A percentile compares a stretch with the other conserved stretches of the same genome.
Evolutionary conservation across 2,113 vertebrate genomes (phyloP).

Genomic region (Papio anubis): DNA sequence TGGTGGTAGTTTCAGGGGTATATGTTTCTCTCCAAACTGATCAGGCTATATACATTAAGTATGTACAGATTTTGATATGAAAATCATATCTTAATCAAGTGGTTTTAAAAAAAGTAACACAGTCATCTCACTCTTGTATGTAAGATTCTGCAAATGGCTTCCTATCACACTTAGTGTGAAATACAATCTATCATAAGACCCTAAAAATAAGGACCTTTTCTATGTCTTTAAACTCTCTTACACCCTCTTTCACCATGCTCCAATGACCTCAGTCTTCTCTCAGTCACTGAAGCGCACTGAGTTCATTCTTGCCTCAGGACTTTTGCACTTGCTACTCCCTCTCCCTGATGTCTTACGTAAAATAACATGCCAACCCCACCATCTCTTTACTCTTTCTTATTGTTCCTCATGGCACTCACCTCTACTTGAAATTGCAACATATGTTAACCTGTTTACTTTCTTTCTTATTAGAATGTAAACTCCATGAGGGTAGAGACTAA

Average conservation of each 20-base stretch:
- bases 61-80: neutral
- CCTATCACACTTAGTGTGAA: neutral
- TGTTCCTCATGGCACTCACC: neutral
- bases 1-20: neutral
- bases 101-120: neutral
- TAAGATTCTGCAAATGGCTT: constrained; percentile 1
- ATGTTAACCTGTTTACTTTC: neutral
- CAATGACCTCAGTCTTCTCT: neutral
- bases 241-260: neutral
- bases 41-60: neutral
- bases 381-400: neutral
- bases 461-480: neutral
- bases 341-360: neutral
- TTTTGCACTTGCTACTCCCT: neutral
- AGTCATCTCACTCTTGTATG: neutral
- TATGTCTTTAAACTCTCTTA: neutral
- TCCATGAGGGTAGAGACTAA: neutral
- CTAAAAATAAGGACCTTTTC: neutral
- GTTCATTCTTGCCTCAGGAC: neutral
- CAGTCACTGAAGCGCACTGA: neutral
- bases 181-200: neutral
- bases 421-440: neutral
- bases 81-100: neutral
- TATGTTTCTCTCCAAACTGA: neutral
- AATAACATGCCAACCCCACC: neutral